Evolutionary conservation across 2,797 vertebrate species (phyloP), one percentile per base, ranked within the genome.

Genomic region (Lateolabrax maculatus): DNA sequence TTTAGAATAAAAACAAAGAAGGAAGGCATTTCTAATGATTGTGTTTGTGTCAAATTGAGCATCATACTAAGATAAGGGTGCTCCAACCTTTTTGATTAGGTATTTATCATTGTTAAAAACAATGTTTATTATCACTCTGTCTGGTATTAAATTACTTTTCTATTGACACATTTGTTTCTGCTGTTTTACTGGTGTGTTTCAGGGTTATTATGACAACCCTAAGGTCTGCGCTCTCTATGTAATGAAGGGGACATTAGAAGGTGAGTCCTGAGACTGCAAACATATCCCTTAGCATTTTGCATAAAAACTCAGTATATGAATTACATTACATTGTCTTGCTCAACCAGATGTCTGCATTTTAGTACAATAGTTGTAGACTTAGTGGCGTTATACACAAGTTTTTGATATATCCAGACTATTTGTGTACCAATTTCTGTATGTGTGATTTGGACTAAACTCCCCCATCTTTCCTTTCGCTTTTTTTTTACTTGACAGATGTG

Each of bases 141-240:
- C 4, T 71, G 61, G 4, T 44, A 16, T 66, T n/a, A 46, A 53
- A 46, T n/a, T 0, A 11, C 15, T 2, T 18, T 48, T 36, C 49
- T 15, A 31, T 75, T 57, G 27, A n/a, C 23, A 6, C 18, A 31
- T 52, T 43, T 48, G 31, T n/a, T 0, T 31, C 4, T 41, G 48
- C 41, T 51, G 16, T 75, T 27, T 25, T 44, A 27, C 53, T 71
- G 12, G 65, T 56, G 27, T 77, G 84, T 94, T 92, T 48, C 91
- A 99, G 98, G 98, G 98, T 93, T 99, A 99, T 91, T 99, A 99
- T 87, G 98, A 99, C 95, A 99, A 99, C 95, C 98, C 98, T 0
- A 99, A 99, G 94, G 93, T 99, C 83, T 99, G 98, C 83, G 98
- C 97, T 15, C 95, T 99, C 12, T 99, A 98, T 53, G 97, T 99